Evolutionary conservation across 2,888 invertebrate genomes (phyloP).

Genomic region (Nephrocerus scutellatus): DNA sequence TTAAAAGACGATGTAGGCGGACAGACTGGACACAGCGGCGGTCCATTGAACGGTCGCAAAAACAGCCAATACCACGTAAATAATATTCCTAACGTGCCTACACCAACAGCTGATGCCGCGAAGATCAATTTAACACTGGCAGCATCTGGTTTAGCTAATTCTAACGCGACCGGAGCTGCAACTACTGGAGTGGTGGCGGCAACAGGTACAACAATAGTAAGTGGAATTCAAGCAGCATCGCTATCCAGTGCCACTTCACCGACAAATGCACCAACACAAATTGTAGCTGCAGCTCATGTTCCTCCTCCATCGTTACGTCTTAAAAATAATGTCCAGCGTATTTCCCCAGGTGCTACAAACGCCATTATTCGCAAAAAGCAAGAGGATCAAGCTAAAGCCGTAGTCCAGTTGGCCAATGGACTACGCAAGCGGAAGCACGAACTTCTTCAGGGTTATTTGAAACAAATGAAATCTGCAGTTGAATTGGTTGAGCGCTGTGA

Average conservation of each 20-base stretch:
- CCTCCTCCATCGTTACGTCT: conserved; percentile 37
- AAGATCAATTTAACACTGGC: conserved; percentile 29
- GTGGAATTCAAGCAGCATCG: conserved; percentile 30
- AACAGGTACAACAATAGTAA: conserved; percentile 22
- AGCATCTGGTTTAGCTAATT: conserved; percentile 20
- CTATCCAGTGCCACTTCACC: conserved; percentile 14
- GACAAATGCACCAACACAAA: conserved; percentile 16
- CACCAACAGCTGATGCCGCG: conserved; percentile 40
- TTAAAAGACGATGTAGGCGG: conserved; percentile 16
- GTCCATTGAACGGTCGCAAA: conserved; percentile 35
- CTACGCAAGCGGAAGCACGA: conserved; percentile 79
- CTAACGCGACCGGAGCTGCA: conserved; percentile 21
- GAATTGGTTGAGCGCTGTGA: conserved; percentile 71
- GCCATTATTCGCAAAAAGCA: conserved; percentile 66
- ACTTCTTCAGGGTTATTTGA: conserved; percentile 79
- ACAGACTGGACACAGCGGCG: conserved; percentile 26
- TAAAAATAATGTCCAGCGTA: conserved; percentile 47
- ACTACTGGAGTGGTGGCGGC: conserved; percentile 25
- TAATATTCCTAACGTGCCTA: conserved; percentile 44
- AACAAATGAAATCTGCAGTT: conserved; percentile 76
- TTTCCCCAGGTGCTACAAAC: conserved; percentile 55
- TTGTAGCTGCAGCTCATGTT: conserved; percentile 27
- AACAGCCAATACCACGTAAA: conserved; percentile 46
- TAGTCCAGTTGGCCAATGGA: conserved; percentile 69
- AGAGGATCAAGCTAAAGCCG: conserved; percentile 68